These are phyloP conservation scores for Drosophila varians DNA, from an alignment of 1,140 invertebrate species.

Conservation along the genomic window DNA sequence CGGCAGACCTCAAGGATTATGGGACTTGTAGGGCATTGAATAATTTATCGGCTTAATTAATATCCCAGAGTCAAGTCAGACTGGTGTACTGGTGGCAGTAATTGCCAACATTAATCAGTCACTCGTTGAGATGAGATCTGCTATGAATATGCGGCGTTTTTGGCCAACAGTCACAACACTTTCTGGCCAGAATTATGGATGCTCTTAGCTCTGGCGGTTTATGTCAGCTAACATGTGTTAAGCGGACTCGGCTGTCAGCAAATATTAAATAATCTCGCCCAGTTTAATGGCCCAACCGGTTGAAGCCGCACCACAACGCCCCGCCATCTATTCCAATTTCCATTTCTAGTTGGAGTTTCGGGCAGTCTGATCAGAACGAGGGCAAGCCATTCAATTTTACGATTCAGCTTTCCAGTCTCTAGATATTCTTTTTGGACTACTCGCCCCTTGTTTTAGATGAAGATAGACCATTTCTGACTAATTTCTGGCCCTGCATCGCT, in stretches of 20 bases:
- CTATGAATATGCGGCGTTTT: constrained; percentile 35
- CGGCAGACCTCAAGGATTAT: constrained; percentile 24
- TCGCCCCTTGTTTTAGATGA: constrained; percentile 3
- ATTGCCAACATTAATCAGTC: constrained; percentile 66
- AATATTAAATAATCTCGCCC: constrained; percentile 37
- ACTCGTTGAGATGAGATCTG: constrained; percentile 31
- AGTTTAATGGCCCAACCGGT: constrained; percentile 46
- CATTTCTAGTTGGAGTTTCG: constrained; percentile 13
- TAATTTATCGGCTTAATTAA: constrained; percentile 68
- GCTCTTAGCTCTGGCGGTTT: constrained; percentile 25
- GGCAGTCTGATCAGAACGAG: constrained; percentile 34
- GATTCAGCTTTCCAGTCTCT: constrained; percentile 22
- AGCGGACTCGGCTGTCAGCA: constrained; percentile 30
- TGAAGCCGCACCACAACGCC: too few relatives aligned
- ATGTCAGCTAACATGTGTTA: constrained; percentile 49
- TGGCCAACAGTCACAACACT: constrained; percentile 9
- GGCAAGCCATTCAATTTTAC: constrained; percentile 37
- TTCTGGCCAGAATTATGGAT: constrained; percentile 34
- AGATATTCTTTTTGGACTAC: constrained; percentile 1
- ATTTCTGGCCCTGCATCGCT: constrained; percentile 31
- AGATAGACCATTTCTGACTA: constrained; percentile 12
- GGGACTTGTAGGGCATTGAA: constrained; percentile 11
- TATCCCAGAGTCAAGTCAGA: constrained; percentile 27
- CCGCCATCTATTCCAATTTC: constrained; percentile 16
- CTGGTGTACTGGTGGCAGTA: constrained; percentile 36